Evolutionary conservation across 2,797 vertebrate genomes (phyloP).

Genomic region (Falco biarmicus): DNA sequence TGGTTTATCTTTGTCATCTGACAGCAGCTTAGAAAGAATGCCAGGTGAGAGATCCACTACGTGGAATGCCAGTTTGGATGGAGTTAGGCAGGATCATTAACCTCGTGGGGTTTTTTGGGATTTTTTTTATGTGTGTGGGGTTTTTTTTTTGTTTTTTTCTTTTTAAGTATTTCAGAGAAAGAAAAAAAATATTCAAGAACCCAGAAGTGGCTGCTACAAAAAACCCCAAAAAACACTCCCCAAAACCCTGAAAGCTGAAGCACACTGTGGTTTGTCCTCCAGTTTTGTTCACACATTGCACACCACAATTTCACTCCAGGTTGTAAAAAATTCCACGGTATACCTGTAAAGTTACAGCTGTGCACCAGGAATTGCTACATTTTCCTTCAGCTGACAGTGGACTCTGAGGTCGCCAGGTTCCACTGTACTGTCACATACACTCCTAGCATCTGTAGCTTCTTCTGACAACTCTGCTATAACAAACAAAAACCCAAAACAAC

Average conservation of each 20-base stretch:
- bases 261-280: neutral
- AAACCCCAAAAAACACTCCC: neutral
- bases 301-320: neutral
- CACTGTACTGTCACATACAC: neutral
- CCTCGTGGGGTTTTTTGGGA: neutral
- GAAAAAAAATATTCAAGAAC: neutral
- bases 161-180: slow-evolving; percentile 23
- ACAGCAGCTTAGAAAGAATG: slow-evolving; percentile 32
- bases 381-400: neutral
- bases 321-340: slow-evolving; percentile 23
- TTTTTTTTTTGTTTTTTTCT: neutral
- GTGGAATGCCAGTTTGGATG: slow-evolving; percentile 46
- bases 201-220: neutral
- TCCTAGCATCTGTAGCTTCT: slow-evolving; percentile 46
- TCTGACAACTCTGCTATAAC: neutral
- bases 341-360: neutral
- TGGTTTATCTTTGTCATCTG: slow-evolving; percentile 24
- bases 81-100: neutral
- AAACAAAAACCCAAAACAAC: neutral
- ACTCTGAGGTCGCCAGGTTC: neutral
- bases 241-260: neutral
- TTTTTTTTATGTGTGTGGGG: neutral
- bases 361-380: neutral
- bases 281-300: neutral
- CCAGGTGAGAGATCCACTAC: neutral